Base-by-base conservation (phyloP, 2,888 invertebrate species). In the Muschampia plurimacula region DNA sequence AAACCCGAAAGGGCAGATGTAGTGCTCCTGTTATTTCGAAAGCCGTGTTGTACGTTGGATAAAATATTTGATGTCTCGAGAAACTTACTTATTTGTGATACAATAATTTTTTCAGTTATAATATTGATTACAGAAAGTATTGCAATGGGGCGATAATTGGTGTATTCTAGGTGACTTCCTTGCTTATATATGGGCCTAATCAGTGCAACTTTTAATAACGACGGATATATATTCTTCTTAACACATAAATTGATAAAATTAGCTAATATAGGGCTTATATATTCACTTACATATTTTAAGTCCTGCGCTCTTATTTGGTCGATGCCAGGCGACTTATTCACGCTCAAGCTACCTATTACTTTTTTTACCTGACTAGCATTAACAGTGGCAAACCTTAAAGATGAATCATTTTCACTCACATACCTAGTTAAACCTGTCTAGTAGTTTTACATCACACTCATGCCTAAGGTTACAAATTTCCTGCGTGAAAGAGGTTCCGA, bases 121-220 rank as follows among this genome's bases (percentile, higher is more conserved):
- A 60, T 60, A 60, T 60, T 60, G 8, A 60, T 52, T 5, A 59
- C 67, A 32, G 44, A 39, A 44, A 76, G 60, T 2, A 76, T 75
- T 5, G 74, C 72, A 15, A 76, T 76, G 10, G 76, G 76, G n/a
- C 74, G 65, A 59, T 76, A 76, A 39, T 76, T 76, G 22, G 73
- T 57, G 49, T 60, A 76, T 1, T 77, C 73, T 2, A 41, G 39
- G 49, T 76, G 74, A 10, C 44, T 66, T 13, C 75, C 77, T 28
- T 75, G 75, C 36, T 77, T 77, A 59, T 71, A 74, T 36, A 75
- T 74, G 13, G 75, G 74, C 10, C 72, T 63, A 1, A 77, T 73
- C 39, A 76, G 52, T 9, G 70, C 66, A 28, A 52, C 55, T 66
- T 77, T 77, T 52, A 77, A 67, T 52, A 67, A 7, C 10, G 67